Conservation (phyloP, 2,113 vertebrate genomes). For the Oncorhynchus masou region DNA sequence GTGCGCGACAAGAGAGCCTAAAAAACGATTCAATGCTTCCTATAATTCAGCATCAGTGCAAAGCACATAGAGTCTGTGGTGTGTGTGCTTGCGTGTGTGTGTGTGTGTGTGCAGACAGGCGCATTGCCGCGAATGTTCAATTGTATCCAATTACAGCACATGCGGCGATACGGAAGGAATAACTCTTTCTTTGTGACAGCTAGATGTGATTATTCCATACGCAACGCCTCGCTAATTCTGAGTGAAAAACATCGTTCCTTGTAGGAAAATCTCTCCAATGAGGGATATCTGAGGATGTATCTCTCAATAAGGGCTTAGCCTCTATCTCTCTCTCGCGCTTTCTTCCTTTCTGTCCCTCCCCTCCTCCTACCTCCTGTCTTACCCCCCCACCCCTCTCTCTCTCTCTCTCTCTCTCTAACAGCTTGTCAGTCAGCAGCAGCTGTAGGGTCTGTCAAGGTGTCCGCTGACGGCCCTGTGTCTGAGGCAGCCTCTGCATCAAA, state of each 20-base stretch:
- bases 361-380: neutral
- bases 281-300: conserved; percentile 37
- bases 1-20: too few species aligned
- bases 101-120: conserved; percentile 36
- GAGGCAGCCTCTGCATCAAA: conserved; percentile 30
- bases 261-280: conserved; percentile 24
- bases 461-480: neutral
- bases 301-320: conserved; percentile 10
- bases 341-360: neutral
- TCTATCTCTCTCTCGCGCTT: too few species aligned
- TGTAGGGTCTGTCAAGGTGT: conserved; percentile 1
- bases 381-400: neutral
- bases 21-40: too few species aligned
- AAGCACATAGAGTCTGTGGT: conserved; percentile 5
- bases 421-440: conserved; percentile 14
- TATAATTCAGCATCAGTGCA: neutral
- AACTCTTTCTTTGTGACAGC: conserved; percentile 57
- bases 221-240: conserved; percentile 28
- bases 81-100: conserved; percentile 13
- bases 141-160: conserved; percentile 60
- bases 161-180: conserved; percentile 51
- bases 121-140: conserved; percentile 54
- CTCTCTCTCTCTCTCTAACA: neutral
- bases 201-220: conserved; percentile 53
- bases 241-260: conserved; percentile 30